These are phyloP conservation scores for Chironomus riparius DNA, from an alignment of 2,888 invertebrate species.

Conservation along the genomic window DNA sequence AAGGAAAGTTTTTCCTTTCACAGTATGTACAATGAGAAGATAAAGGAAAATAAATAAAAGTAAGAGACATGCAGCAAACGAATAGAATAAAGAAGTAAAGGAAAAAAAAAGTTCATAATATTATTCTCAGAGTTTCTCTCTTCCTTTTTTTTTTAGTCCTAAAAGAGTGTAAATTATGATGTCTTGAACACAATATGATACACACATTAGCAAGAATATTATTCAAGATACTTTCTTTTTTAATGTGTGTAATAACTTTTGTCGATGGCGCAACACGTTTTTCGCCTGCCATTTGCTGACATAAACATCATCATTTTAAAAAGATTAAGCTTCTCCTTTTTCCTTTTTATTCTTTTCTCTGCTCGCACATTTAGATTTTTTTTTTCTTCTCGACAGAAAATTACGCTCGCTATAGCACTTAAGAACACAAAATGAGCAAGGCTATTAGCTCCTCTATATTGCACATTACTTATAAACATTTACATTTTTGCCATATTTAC, in stretches of 20 bases:
- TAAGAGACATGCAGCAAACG: neutral
- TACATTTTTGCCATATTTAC: too few relatives aligned
- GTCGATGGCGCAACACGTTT: conserved; percentile 7
- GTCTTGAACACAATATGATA: conserved; percentile 2
- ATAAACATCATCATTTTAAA: neutral
- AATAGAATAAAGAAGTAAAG: neutral
- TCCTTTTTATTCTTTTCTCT: neutral
- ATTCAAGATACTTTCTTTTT: neutral
- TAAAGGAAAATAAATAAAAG: too few relatives aligned
- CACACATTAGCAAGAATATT: conserved; percentile 4
- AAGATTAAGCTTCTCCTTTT: neutral
- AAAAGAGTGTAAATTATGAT: conserved; percentile 11
- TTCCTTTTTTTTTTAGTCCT: neutral
- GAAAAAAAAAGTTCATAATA: neutral
- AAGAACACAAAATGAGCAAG: too few relatives aligned
- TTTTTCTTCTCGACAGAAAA: too few relatives aligned
- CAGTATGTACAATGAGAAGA: neutral
- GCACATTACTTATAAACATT: too few relatives aligned
- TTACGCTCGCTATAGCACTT: too few relatives aligned
- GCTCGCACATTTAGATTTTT: too few relatives aligned
- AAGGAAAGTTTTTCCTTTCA: neutral
- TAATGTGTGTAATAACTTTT: conserved; percentile 6
- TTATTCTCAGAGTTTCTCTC: neutral
- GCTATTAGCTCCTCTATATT: too few relatives aligned
- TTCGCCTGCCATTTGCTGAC: neutral